phyloP scores from a whole-genome alignment of 2,797 vertebrate genomes.

The Eulemur mongoz region DNA sequence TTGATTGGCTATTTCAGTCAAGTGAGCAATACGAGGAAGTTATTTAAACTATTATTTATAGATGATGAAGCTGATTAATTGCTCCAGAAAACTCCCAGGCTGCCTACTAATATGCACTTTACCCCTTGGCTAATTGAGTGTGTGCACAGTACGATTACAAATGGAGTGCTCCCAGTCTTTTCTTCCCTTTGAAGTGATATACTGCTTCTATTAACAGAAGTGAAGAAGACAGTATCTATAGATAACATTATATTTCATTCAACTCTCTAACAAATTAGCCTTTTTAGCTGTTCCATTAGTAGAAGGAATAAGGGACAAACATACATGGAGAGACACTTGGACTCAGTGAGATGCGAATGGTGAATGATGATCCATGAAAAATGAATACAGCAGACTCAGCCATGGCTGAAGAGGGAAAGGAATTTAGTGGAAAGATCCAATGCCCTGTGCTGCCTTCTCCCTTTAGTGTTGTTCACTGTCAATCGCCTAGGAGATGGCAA shows the following conservation, averaged over 20 bases:
- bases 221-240: background rate
- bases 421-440: background rate
- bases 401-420: background rate
- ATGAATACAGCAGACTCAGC: background rate
- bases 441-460: background rate
- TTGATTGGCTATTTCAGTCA: conserved; percentile 62
- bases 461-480: background rate
- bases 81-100: conserved; percentile 54
- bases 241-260: background rate
- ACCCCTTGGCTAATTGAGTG: conserved; percentile 43
- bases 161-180: background rate
- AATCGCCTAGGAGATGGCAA: background rate
- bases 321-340: background rate
- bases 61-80: conserved; percentile 65
- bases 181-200: conserved; percentile 9
- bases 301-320: background rate
- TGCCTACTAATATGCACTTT: conserved; percentile 38
- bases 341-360: background rate
- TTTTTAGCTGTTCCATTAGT: conserved; percentile 28
- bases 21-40: conserved; percentile 68
- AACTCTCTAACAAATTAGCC: conserved; percentile 43
- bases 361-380: background rate
- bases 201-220: conserved; percentile 29
- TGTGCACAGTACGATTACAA: conserved; percentile 2
- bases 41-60: conserved; percentile 71